Base-by-base conservation (phyloP, 2,797 vertebrate species). In the Spinus olivaceus region DNA sequence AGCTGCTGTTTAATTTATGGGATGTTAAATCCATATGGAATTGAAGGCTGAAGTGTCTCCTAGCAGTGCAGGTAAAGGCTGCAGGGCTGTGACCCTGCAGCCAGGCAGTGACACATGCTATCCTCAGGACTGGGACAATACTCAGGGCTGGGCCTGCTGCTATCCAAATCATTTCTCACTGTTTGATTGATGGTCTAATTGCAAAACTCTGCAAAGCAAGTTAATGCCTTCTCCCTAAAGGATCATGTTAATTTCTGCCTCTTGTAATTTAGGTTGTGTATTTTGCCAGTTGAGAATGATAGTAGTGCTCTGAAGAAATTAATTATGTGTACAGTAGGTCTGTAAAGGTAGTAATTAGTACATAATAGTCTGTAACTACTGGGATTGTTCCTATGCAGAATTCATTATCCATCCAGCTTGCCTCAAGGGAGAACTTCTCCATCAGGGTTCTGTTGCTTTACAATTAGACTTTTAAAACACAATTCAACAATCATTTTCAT, bases 261-360 rank as follows among this genome's bases (percentile, higher is more conserved):
- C 87, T 74, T 95, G 54, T 95, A 90, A 96, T 95, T 96, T 93
- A 94, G 95, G 63, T 94, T 95, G 59, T 95, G 56, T 97, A 76
- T 97, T 96, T 97, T 97, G 67, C 73, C 84, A 96, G 79, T 96
- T 67, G 93, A 39, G 87, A 88, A 94, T 97, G 94, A 91, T 94
- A 96, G 79, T 91, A 79, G 59, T 91, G 72, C 59, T 91, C 86
- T 95, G 87, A 96, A 96, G 73, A 96, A 96, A 94, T 94, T 90
- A 96, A 96, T 96, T 96, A 89, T 96, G 91, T 96, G 93, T 95
- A 94, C 76, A 96, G 76, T 94, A 96, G 82, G 90, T 96, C 88
- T 95, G 63, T 95, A 96, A 95, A 97, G 88, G 83, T 97, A 94
- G 83, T 93, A 95, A 97, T 96, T 97, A 95, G 88, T 97, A 81